Conservation (phyloP, 2,113 vertebrate species). For the Haemorhous mexicanus region DNA sequence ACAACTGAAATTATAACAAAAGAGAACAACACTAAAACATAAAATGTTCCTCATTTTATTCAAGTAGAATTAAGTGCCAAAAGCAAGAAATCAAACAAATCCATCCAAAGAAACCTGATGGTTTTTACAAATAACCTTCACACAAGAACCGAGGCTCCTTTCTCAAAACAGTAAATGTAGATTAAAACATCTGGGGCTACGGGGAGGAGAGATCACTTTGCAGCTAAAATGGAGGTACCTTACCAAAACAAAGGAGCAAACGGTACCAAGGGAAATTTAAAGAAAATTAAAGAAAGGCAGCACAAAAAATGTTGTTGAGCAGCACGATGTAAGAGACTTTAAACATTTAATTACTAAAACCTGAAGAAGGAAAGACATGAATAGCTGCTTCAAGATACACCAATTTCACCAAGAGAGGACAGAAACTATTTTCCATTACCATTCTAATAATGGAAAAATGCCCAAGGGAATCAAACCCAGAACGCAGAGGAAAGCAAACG, state of each 20-base stretch:
- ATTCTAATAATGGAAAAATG: constrained; percentile 28
- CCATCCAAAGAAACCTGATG: not conserved
- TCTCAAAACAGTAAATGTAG: not conserved
- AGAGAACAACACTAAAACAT: not conserved
- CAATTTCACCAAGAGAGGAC: not conserved
- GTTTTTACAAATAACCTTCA: not conserved
- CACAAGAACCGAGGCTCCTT: not conserved
- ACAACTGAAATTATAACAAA: not conserved
- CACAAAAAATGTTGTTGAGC: not conserved
- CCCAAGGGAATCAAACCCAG: not conserved
- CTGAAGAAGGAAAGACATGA: not conserved
- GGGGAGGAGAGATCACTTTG: not conserved
- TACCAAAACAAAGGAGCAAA: not conserved
- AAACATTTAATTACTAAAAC: not conserved
- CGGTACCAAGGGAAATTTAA: not conserved
- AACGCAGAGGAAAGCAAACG: not conserved
- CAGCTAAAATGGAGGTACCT: not conserved
- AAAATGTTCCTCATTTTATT: not conserved
- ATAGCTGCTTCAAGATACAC: not conserved
- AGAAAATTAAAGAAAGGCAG: not conserved
- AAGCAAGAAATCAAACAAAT: not conserved
- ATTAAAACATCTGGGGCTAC: not conserved
- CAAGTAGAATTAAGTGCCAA: not conserved
- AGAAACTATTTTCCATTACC: constrained; percentile 2
- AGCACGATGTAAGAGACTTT: not conserved